A percentile compares a stretch with the other conserved stretches of the same genome.
phyloP scores from a whole-genome alignment of 1,140 invertebrate genomes.

The Macrosteles quadrilineatus region DNA sequence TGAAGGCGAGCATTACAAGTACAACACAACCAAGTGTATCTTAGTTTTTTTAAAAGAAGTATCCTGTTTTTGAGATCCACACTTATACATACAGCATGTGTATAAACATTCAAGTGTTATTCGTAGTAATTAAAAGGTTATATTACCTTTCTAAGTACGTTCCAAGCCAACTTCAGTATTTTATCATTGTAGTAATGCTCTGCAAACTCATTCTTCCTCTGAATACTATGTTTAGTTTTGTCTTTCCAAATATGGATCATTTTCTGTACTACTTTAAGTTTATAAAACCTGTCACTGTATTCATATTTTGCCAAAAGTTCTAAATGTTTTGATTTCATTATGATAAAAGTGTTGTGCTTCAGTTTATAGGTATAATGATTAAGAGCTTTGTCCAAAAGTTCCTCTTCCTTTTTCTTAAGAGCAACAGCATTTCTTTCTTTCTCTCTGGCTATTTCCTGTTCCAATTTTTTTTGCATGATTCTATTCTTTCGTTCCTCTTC shows the following conservation, averaged over 20 bases:
- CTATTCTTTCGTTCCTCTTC: neutral
- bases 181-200: no score
- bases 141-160: no score
- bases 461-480: neutral
- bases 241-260: neutral
- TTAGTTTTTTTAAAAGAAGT: no score
- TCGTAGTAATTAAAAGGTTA: no score
- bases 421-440: neutral
- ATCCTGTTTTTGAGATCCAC: no score
- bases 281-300: neutral
- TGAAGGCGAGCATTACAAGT: no score
- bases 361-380: neutral
- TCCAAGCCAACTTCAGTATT: no score
- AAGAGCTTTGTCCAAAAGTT: neutral
- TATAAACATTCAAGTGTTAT: no score
- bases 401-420: neutral
- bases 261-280: neutral
- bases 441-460: neutral
- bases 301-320: neutral
- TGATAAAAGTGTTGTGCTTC: neutral
- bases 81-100: no score
- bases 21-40: no score
- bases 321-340: neutral
- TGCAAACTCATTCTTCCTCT: neutral
- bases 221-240: neutral